phyloP scores from a whole-genome alignment of 1,140 invertebrate genomes.

The Drosophila sulfurigaster region DNA sequence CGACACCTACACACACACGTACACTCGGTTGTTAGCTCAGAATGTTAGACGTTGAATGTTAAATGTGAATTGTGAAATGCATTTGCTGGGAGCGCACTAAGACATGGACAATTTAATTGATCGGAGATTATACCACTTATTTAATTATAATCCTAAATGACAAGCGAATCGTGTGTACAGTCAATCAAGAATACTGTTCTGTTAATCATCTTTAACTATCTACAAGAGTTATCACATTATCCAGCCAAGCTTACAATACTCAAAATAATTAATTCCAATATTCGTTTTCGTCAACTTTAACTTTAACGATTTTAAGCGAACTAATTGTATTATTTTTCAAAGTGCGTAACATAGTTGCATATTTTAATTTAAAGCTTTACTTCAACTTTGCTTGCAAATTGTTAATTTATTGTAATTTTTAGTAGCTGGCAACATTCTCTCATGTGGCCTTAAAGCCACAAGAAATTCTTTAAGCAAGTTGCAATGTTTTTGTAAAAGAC shows the following conservation, averaged over 20 bases:
- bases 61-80: constrained; percentile 40
- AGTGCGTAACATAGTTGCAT: neutral
- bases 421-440: neutral
- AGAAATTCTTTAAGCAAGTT: neutral
- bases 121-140: constrained; percentile 77
- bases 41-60: constrained; percentile 21
- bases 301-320: neutral
- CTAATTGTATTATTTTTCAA: too few relatives aligned
- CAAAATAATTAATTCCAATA: constrained; percentile 4
- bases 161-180: constrained; percentile 48
- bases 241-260: neutral
- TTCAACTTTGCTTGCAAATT: neutral
- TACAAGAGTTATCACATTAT: neutral
- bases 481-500: neutral
- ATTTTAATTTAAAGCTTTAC: neutral
- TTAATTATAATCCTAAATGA: constrained; percentile 74
- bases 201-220: neutral
- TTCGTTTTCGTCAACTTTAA: neutral
- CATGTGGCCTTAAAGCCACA: neutral
- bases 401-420: neutral
- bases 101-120: constrained; percentile 66
- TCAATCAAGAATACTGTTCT: constrained; percentile 33
- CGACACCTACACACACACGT: constrained; percentile 14
- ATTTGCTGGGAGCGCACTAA: constrained; percentile 35
- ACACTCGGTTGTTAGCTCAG: neutral